Percentiles rank a stretch among this genome's conserved stretches.
phyloP scores from a whole-genome alignment of 2,113 vertebrate genomes.

The Chaetorhynchus papuensis region DNA sequence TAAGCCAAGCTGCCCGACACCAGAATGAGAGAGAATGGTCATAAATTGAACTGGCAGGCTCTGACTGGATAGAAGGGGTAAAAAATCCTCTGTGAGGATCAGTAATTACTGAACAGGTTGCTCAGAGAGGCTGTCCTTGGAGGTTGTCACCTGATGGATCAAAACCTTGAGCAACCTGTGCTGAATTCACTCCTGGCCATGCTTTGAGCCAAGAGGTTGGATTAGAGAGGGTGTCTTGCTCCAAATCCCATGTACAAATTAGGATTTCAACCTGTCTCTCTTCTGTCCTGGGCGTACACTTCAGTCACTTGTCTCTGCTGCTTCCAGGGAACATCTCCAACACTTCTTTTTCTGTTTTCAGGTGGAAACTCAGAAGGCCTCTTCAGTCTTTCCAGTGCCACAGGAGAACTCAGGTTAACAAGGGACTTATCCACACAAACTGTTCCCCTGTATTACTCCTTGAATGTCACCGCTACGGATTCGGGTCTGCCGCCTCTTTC shows the following conservation, averaged over 20 bases:
- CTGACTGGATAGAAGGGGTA: background rate
- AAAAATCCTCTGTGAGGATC: background rate
- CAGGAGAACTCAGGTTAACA: conserved; percentile 38
- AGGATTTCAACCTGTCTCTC: background rate
- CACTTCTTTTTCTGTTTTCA: background rate
- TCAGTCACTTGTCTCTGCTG: background rate
- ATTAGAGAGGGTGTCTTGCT: background rate
- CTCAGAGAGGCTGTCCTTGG: background rate
- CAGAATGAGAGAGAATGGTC: background rate
- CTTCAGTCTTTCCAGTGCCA: conserved; percentile 38
- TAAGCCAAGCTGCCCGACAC: background rate
- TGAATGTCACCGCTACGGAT: conserved; percentile 9
- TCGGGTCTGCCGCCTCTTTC: conserved; percentile 19
- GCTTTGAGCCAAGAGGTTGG: background rate
- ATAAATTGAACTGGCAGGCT: background rate
- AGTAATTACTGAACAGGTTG: background rate
- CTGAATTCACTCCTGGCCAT: background rate
- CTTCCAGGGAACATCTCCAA: background rate
- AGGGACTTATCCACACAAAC: conserved; percentile 7
- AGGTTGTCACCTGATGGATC: background rate
- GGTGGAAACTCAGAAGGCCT: conserved; percentile 44
- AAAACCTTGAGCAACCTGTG: background rate
- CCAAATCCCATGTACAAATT: background rate
- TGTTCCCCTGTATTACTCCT: background rate
- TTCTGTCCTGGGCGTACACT: background rate